Evolutionary conservation across 2,113 vertebrate genomes (phyloP).

Genomic region (Cynopterus brachyotis): DNA sequence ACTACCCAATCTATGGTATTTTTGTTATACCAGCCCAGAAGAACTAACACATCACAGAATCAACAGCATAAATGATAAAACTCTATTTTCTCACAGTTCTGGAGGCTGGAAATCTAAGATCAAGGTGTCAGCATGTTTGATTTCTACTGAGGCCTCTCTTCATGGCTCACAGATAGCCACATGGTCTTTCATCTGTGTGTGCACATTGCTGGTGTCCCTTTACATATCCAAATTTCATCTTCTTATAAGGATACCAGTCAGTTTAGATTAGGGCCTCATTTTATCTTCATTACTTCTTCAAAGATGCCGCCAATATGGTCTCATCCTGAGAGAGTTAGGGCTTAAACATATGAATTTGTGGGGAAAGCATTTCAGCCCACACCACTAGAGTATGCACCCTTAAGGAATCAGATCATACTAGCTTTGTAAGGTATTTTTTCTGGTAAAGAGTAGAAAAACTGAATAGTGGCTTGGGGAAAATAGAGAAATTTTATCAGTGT

Average conservation of each 20-base stretch:
- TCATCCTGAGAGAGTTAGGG: background rate
- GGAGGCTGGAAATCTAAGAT: background rate
- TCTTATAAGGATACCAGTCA: background rate
- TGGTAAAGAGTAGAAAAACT: background rate
- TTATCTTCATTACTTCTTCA: background rate
- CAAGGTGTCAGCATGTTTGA: background rate
- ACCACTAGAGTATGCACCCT: background rate
- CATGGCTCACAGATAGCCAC: background rate
- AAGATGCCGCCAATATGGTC: background rate
- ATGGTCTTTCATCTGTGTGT: background rate
- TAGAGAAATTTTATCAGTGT: background rate
- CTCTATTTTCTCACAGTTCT: background rate
- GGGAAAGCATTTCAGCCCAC: background rate
- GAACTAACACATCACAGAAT: background rate
- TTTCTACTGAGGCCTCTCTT: background rate
- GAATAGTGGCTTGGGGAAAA: background rate
- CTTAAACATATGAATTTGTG: background rate
- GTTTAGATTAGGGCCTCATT: background rate
- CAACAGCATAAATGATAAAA: background rate
- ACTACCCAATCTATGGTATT: background rate
- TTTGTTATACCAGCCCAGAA: background rate
- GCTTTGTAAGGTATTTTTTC: background rate
- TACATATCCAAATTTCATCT: background rate
- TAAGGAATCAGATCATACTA: background rate
- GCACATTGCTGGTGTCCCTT: background rate